Percentiles rank a stretch among this genome's conserved stretches.
Evolutionary conservation across 2,888 invertebrate genomes (phyloP).

Genomic region (Monoplex corrugatus): DNA sequence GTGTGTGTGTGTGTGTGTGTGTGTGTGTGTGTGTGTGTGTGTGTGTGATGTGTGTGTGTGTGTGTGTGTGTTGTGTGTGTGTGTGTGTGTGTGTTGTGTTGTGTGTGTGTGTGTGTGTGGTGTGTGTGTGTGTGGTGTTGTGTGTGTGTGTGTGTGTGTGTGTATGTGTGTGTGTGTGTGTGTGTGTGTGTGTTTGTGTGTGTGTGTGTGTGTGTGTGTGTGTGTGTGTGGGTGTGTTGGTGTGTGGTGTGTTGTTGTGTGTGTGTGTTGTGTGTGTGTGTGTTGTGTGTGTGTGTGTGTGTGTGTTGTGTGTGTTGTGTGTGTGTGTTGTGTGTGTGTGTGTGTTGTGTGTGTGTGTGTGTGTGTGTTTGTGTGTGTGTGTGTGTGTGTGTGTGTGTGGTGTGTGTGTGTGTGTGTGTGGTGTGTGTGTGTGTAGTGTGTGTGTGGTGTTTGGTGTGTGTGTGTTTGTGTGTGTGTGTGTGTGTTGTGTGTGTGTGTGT

Average conservation of each 20-base stretch:
- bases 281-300: background rate
- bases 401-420: too few relatives aligned
- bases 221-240: background rate
- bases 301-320: background rate
- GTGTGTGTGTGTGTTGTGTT: background rate
- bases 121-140: background rate
- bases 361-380: background rate
- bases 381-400: background rate
- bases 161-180: background rate
- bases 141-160: too few relatives aligned
- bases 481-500: background rate
- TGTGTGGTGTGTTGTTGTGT: background rate
- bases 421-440: too few relatives aligned
- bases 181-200: background rate
- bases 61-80: background rate
- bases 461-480: background rate
- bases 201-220: background rate
- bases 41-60: background rate
- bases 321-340: background rate
- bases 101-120: background rate
- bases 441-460: background rate
- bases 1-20: background rate
- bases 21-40: background rate
- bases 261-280: background rate
- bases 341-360: background rate